Percentiles rank a stretch among this genome's conserved stretches.
Evolutionary conservation across 2,888 invertebrate species (phyloP).

Genomic region (Synergus itoensis): DNA sequence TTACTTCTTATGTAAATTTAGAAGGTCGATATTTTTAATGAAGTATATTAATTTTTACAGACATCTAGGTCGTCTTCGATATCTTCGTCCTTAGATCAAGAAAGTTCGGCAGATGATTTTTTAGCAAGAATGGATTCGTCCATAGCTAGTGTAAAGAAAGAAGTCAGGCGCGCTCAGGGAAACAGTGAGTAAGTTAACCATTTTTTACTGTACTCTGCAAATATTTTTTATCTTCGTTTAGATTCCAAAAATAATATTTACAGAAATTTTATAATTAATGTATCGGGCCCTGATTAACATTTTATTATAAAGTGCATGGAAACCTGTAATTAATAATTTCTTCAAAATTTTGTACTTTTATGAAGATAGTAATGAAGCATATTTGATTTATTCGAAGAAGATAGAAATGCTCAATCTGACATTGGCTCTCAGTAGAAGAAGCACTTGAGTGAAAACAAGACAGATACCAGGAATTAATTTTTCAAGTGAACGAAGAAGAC

Average conservation of each 20-base stretch:
- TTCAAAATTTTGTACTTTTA: background rate
- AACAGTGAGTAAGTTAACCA: slow-evolving; percentile 88
- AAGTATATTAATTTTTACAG: slow-evolving; percentile 48
- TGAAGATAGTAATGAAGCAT: background rate
- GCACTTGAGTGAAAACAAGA: background rate
- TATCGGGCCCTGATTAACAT: background rate
- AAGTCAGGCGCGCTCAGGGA: slow-evolving; percentile 88
- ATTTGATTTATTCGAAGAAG: background rate
- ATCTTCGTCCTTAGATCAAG: slow-evolving; percentile 81
- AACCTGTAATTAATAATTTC: background rate
- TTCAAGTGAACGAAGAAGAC: background rate
- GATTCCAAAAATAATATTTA: background rate
- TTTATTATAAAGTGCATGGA: background rate
- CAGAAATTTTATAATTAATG: background rate
- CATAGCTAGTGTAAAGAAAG: slow-evolving; percentile 90
- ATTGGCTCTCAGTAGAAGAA: background rate
- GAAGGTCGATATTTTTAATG: slow-evolving; percentile 47
- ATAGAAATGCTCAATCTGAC: slow-evolving; percentile 7
- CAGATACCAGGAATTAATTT: background rate
- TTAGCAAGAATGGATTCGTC: slow-evolving; percentile 91
- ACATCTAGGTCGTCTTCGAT: slow-evolving; percentile 70
- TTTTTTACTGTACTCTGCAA: slow-evolving; percentile 45
- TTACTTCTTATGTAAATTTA: background rate
- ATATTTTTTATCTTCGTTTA: background rate
- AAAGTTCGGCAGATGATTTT: slow-evolving; percentile 88